These are phyloP conservation scores for Dryobotodes eremita DNA, from an alignment of 2,888 invertebrate species.

Conservation along the genomic window DNA sequence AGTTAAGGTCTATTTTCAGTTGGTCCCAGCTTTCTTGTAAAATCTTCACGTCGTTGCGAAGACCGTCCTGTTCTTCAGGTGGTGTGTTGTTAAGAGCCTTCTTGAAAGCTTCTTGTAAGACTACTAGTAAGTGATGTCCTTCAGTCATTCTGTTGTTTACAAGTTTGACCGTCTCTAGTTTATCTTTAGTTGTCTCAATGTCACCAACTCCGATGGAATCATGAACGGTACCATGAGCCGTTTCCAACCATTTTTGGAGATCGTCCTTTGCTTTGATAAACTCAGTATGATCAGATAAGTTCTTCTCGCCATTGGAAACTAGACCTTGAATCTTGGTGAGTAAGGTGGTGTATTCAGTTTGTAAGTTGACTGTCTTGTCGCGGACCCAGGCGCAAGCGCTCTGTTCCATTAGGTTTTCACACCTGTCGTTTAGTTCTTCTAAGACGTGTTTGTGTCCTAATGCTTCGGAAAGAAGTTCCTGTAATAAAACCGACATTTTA, in stretches of 20 bases:
- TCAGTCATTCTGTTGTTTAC: constrained; percentile 94
- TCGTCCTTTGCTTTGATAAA: constrained; percentile 96
- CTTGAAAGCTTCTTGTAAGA: constrained; percentile 95
- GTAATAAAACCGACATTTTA: constrained; percentile 57
- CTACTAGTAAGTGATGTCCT: constrained; percentile 96
- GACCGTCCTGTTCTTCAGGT: constrained; percentile 94
- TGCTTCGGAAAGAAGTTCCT: constrained; percentile 94
- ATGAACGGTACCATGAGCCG: constrained; percentile 95
- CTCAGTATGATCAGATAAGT: constrained; percentile 97
- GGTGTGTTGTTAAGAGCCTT: constrained; percentile 96
- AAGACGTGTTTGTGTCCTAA: constrained; percentile 94
- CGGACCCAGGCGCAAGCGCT: constrained; percentile 96
- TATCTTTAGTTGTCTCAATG: constrained; percentile 94
- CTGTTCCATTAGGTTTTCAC: constrained; percentile 96
- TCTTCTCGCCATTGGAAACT: constrained; percentile 96
- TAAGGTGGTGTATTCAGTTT: constrained; percentile 95
- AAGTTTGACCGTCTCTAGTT: constrained; percentile 95
- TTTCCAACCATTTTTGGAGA: constrained; percentile 95
- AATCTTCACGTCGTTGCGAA: constrained; percentile 94
- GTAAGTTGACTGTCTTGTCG: constrained; percentile 96
- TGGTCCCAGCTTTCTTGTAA: constrained; percentile 97
- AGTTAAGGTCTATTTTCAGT: constrained; percentile 96
- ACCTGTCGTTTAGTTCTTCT: constrained; percentile 96
- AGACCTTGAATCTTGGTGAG: constrained; percentile 95
- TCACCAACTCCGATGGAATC: constrained; percentile 96